phyloP scores from a whole-genome alignment of 2,113 vertebrate species.

The Nannospalax galili region DNA sequence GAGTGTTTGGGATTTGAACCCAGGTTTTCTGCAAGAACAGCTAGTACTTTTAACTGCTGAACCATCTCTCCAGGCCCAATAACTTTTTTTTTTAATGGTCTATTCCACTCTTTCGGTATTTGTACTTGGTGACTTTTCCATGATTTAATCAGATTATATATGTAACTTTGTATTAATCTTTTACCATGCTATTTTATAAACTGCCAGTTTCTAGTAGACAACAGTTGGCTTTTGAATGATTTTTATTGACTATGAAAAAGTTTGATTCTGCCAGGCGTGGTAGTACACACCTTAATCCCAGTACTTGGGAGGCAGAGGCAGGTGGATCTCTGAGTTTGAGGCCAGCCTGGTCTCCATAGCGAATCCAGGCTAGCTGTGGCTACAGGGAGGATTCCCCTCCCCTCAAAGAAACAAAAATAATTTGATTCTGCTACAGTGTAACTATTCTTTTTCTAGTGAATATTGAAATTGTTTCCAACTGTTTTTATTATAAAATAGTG shows the following conservation, averaged over 20 bases:
- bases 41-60: no score
- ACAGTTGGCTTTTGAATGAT: constrained; percentile 32
- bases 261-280: constrained; percentile 46
- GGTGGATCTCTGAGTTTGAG: no score
- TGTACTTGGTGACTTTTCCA: constrained; percentile 16
- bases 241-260: constrained; percentile 30
- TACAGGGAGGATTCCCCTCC: no score
- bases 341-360: no score
- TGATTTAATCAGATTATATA: neutral
- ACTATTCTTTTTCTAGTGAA: constrained; percentile 33
- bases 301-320: no score
- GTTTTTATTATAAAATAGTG: constrained; percentile 29
- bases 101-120: neutral
- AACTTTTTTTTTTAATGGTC: no score
- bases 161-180: constrained; percentile 30
- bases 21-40: no score
- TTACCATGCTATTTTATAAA: constrained; percentile 14
- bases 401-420: no score
- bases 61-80: no score
- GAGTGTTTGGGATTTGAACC: no score
- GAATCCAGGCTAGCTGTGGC: no score
- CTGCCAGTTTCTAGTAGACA: neutral
- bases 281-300: no score
- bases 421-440: constrained; percentile 8
- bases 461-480: constrained; percentile 14